Percentiles rank a stretch among this genome's conserved stretches.
These are phyloP conservation scores for Calycopis cecrops DNA, from an alignment of 1,140 invertebrate genomes.

Conservation along the genomic window DNA sequence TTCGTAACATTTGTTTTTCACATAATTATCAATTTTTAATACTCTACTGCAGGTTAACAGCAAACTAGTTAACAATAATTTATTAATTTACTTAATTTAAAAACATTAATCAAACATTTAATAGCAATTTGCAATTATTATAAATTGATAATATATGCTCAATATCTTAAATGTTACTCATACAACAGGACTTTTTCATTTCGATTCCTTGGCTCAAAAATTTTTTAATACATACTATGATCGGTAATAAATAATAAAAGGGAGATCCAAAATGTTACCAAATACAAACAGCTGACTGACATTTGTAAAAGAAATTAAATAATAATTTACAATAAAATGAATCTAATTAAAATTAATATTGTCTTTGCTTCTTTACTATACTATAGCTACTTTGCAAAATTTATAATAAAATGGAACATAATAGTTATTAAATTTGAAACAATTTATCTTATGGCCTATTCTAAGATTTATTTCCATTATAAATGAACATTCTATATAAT, in stretches of 20 bases:
- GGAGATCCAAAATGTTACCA: too few species aligned
- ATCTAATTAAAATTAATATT: conserved; percentile 4
- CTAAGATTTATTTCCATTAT: neutral
- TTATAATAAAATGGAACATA: conserved; percentile 1
- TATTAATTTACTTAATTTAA: conserved; percentile 1
- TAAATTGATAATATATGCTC: too few species aligned
- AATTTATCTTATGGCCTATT: conserved; percentile 4
- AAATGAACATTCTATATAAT: conserved; percentile 10
- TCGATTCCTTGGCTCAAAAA: too few species aligned
- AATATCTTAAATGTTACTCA: too few species aligned
- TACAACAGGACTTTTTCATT: too few species aligned
- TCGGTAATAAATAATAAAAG: too few species aligned
- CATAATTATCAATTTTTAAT: too few species aligned
- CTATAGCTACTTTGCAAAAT: neutral
- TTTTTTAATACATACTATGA: too few species aligned
- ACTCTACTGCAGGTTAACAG: conserved; percentile 1
- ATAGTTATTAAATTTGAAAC: neutral
- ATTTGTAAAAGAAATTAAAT: too few species aligned
- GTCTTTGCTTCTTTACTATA: conserved; percentile 4
- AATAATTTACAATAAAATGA: neutral
- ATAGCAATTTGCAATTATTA: too few species aligned
- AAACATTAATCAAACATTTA: neutral
- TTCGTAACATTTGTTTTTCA: too few species aligned
- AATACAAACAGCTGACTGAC: too few species aligned
- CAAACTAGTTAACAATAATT: conserved; percentile 4